These are phyloP conservation scores for Orgyia antiqua DNA, from an alignment of 2,888 invertebrate genomes.

Conservation along the genomic window DNA sequence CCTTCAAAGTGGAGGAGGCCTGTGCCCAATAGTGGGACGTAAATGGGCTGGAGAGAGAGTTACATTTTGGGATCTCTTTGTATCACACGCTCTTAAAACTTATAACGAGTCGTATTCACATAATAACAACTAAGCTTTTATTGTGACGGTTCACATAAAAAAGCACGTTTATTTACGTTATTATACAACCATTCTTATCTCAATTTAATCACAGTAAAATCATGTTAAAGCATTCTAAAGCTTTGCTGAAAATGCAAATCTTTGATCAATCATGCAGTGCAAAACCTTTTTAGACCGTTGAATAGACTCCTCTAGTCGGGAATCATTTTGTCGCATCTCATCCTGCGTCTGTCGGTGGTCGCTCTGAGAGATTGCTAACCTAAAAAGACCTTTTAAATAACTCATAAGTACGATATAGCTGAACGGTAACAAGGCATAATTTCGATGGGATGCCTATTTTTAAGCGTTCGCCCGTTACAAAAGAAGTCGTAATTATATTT, in stretches of 20 bases:
- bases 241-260: conserved; percentile 44
- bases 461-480: too few relatives aligned
- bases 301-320: conserved; percentile 52
- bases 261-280: conserved; percentile 73
- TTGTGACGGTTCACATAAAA: conserved; percentile 15
- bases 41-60: too few relatives aligned
- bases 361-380: conserved; percentile 55
- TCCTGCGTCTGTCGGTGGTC: conserved; percentile 49
- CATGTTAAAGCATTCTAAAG: too few relatives aligned
- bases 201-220: too few relatives aligned
- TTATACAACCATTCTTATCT: too few relatives aligned
- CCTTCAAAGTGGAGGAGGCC: too few relatives aligned
- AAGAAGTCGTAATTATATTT: too few relatives aligned
- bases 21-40: too few relatives aligned
- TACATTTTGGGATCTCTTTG: conserved; percentile 51
- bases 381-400: conserved; percentile 57
- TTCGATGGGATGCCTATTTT: too few relatives aligned
- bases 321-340: conserved; percentile 57
- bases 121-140: conserved; percentile 28
- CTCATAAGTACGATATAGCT: conserved; percentile 38
- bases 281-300: conserved; percentile 63
- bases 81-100: conserved; percentile 68
- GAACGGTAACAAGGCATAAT: too few relatives aligned
- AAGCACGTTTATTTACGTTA: too few relatives aligned
- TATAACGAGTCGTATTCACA: conserved; percentile 60